Evolutionary conservation across 2,888 invertebrate species (phyloP), one percentile per base, ranked within the genome.

Genomic region (Conops quadrifasciatus): DNA sequence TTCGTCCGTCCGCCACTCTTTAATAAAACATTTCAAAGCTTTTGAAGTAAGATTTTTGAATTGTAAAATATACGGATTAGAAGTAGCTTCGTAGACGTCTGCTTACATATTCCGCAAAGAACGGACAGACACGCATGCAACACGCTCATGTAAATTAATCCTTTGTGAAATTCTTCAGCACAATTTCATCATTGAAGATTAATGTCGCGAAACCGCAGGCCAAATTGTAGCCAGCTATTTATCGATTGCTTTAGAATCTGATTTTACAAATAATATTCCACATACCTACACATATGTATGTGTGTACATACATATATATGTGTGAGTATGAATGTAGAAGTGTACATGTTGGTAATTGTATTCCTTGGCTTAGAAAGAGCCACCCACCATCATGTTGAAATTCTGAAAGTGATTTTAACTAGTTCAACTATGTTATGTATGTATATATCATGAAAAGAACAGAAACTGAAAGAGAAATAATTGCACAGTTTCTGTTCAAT

Each of bases 1-100:
- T n/a, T n/a, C n/a, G n/a, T n/a, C n/a, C n/a, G n/a, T n/a, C 9
- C 36, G 36, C 26, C 15, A 11, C 62, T 62, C 21, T 68, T 68
- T 62, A 68, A 60, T 68, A 68, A 68, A 68, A 68, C 68, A 68
- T 68, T 68, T 62, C 21, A 45, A 58, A 21, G 51, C 9, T 68
- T 68, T 60, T 68, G 62, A 60, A 68, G 49, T 62, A 49, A 62
- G 68, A 68, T 60, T 30, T 62, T 68, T 62, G 49, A 51, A 68
- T 62, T 62, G 51, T 62, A 51, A 36, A 68, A 53, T 30, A 53
- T 36, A 36, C 9, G 9, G 5, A 36, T 30, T 5, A 36, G 19
- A 43, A 66, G 21, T 28, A 49, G 30, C 26, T 30, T 21, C 7
- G n/a, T 19, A 45, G 3, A 51, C 36, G 49, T 67, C 43, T 51